A percentile compares a stretch with the other conserved stretches of the same genome.
Conservation (phyloP, 2,113 vertebrate genomes). For the Eurypyga helias region DNA sequence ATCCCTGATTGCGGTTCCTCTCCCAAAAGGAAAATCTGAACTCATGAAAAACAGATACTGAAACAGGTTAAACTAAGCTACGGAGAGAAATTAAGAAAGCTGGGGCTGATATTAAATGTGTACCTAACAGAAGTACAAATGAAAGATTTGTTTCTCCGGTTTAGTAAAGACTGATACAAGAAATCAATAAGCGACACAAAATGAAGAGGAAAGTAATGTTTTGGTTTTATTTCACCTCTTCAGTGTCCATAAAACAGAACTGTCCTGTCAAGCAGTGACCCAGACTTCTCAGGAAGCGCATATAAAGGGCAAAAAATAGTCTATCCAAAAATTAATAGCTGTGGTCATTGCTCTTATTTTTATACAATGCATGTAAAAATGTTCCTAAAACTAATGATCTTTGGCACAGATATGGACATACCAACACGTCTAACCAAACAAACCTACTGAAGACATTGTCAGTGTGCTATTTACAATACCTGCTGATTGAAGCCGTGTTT, state of each 20-base stretch:
- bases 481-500: slow-evolving; percentile 98
- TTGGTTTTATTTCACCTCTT: background rate
- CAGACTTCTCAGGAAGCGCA: background rate
- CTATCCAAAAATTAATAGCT: background rate
- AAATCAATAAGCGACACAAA: background rate
- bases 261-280: background rate
- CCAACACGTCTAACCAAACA: background rate
- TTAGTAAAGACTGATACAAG: background rate
- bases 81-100: background rate
- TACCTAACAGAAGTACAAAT: background rate
- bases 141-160: background rate
- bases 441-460: background rate
- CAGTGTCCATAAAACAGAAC: background rate
- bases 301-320: background rate
- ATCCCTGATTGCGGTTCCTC: background rate
- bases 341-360: background rate
- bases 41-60: background rate
- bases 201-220: background rate
- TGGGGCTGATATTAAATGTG: background rate
- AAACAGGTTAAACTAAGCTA: background rate
- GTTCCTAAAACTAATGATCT: background rate
- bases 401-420: background rate
- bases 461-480: slow-evolving; percentile 72
- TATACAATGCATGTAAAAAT: background rate
- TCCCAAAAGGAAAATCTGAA: background rate